phyloP scores from a whole-genome alignment of 2,888 invertebrate genomes.

The Odontocolon sp. region DNA sequence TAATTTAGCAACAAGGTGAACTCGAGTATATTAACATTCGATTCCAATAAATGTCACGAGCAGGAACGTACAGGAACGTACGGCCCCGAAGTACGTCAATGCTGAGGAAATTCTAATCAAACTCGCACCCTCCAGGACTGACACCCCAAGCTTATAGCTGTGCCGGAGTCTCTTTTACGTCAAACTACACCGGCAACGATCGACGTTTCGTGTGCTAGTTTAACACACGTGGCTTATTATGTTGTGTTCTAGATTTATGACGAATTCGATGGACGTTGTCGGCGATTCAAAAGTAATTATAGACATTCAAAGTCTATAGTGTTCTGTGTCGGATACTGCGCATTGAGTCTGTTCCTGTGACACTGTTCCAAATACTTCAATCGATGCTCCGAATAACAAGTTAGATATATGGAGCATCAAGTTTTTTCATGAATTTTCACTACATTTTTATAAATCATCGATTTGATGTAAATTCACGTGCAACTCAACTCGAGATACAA shows the following conservation, averaged over 20 bases:
- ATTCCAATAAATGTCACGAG: constrained; percentile 29
- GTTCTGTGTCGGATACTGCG: too few species aligned
- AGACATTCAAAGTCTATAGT: not conserved
- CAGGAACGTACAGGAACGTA: not conserved
- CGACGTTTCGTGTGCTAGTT: constrained; percentile 64
- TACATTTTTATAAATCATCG: too few species aligned
- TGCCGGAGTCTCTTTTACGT: constrained; percentile 16
- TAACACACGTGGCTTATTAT: constrained; percentile 57
- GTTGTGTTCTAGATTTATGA: constrained; percentile 60
- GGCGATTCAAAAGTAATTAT: not conserved
- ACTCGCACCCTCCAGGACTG: constrained; percentile 5
- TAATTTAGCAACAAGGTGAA: not conserved
- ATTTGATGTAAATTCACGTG: too few species aligned
- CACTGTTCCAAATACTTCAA: too few species aligned
- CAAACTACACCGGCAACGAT: constrained; percentile 23
- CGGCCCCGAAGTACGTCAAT: not conserved
- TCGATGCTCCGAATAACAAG: too few species aligned
- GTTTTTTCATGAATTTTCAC: too few species aligned
- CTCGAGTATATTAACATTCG: not conserved
- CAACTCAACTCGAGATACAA: too few species aligned
- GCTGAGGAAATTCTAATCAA: constrained; percentile 21
- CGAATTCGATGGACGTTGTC: constrained; percentile 60
- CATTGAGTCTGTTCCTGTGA: too few species aligned
- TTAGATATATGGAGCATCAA: too few species aligned
- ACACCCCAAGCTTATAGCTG: not conserved